A percentile compares a stretch with the other conserved stretches of the same genome.
Conservation (phyloP, 1,140 invertebrate species). For the Paralvinella palmiformis region DNA sequence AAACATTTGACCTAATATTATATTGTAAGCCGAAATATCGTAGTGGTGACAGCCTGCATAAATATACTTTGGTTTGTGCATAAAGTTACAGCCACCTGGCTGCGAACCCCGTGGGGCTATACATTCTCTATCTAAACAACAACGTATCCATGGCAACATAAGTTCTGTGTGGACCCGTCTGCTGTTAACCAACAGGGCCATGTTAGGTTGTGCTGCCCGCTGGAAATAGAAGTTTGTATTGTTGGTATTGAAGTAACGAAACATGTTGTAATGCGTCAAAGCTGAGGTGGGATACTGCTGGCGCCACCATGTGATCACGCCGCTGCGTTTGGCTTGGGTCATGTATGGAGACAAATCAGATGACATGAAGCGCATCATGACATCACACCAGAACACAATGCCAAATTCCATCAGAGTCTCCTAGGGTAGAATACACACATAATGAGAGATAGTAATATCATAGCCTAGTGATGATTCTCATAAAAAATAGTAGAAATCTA, state of each 20-base stretch:
- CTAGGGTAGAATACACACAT: not conserved
- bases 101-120: not conserved
- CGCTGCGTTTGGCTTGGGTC: not conserved
- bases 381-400: slow-evolving; percentile 2
- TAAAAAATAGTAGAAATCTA: not conserved
- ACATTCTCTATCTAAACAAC: slow-evolving; percentile 1
- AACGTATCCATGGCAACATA: slow-evolving; percentile 2
- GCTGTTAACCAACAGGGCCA: not conserved
- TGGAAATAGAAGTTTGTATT: not conserved
- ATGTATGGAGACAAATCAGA: not conserved
- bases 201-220: not conserved
- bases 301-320: not conserved
- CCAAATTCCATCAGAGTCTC: slow-evolving; percentile 6
- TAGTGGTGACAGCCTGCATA: slow-evolving; percentile 7
- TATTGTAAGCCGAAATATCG: not conserved
- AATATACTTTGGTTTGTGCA: not conserved
- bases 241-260: not conserved
- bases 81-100: not conserved
- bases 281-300: slow-evolving; percentile 2
- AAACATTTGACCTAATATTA: slow-evolving; percentile 4
- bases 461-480: not conserved
- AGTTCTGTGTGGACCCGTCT: not conserved
- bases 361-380: not conserved
- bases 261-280: slow-evolving; percentile 4
- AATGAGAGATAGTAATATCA: not conserved